Conservation (phyloP, 2,888 invertebrate species). For the Phoronis australis region DNA sequence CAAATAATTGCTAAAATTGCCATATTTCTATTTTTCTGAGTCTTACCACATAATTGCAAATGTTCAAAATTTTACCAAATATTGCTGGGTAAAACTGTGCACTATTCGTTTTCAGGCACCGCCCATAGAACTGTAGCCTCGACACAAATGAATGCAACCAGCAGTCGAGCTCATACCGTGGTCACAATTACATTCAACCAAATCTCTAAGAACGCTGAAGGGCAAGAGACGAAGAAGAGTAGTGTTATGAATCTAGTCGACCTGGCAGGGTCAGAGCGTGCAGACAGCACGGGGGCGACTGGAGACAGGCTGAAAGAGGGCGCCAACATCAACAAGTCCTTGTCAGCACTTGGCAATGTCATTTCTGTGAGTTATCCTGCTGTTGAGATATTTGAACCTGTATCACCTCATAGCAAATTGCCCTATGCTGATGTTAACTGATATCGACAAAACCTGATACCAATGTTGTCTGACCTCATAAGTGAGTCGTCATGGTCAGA, state of each 20-base stretch:
- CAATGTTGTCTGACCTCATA: too few relatives aligned
- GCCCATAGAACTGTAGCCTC: slow-evolving; percentile 52
- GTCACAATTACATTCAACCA: slow-evolving; percentile 54
- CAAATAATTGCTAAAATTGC: too few relatives aligned
- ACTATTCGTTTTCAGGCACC: too few relatives aligned
- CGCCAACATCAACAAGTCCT: slow-evolving; percentile 53
- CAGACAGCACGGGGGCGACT: slow-evolving; percentile 53
- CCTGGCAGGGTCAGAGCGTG: slow-evolving; percentile 53
- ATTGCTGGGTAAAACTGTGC: too few relatives aligned
- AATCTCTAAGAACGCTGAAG: slow-evolving; percentile 40
- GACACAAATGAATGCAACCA: slow-evolving; percentile 54
- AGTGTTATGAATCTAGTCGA: slow-evolving; percentile 53
- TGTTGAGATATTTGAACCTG: too few relatives aligned
- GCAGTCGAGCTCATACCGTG: slow-evolving; percentile 52
- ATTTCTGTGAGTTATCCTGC: slow-evolving; percentile 43
- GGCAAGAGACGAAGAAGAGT: slow-evolving; percentile 50
- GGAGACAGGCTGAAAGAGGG: slow-evolving; percentile 53
- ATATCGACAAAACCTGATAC: too few relatives aligned
- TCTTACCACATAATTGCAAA: too few relatives aligned
- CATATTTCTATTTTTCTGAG: too few relatives aligned
- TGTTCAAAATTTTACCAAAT: too few relatives aligned
- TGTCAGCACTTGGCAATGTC: slow-evolving; percentile 53
- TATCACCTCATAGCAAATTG: too few relatives aligned
- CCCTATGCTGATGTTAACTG: too few relatives aligned
- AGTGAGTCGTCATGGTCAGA: too few relatives aligned